Base-by-base conservation (phyloP, 2,888 invertebrate genomes). In the Leptopterna dolabrata region DNA sequence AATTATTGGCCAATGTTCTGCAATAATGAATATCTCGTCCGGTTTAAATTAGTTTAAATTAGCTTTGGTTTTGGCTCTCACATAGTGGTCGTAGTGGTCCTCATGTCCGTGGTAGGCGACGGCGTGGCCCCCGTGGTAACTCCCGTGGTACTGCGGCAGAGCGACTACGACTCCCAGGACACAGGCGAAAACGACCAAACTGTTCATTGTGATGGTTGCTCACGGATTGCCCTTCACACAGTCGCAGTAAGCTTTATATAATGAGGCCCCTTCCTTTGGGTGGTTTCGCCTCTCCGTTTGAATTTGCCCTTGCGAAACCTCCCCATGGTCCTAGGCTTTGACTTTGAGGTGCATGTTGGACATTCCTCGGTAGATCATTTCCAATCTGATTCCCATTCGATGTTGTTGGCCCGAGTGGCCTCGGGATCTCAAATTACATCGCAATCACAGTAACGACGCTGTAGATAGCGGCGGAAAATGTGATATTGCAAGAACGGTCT, bases 1-100 rank as follows among this genome's bases (percentile, higher is more conserved):
- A n/a, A n/a, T n/a, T n/a, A n/a, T n/a, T n/a, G n/a, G n/a, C n/a
- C n/a, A n/a, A n/a, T n/a, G n/a, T n/a, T n/a, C n/a, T n/a, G n/a
- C n/a, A n/a, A n/a, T n/a, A n/a, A n/a, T n/a, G n/a, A n/a, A n/a
- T n/a, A n/a, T n/a, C n/a, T n/a, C n/a, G n/a, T n/a, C n/a, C n/a
- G n/a, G n/a, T n/a, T n/a, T n/a, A n/a, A 36, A 36, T 36, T 36
- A 36, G 7, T 36, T 36, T 36, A 2, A 36, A 36, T 4, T 36
- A 36, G 4, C 2, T 36, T 16, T 51, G 0, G 4, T 51, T 51
- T 51, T 51, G n/a, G 6, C 19, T 63, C 85, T 47, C 29, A 85
- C 85, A 30, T 85, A 73, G 76, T 85, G 76, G 13, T 85, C 85
- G 73, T 85, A 30, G 73, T 85, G 85, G 55, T 85, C 85, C 24